Evolutionary conservation across 1,140 invertebrate species (phyloP).

Genomic region (Neelides sp.): DNA sequence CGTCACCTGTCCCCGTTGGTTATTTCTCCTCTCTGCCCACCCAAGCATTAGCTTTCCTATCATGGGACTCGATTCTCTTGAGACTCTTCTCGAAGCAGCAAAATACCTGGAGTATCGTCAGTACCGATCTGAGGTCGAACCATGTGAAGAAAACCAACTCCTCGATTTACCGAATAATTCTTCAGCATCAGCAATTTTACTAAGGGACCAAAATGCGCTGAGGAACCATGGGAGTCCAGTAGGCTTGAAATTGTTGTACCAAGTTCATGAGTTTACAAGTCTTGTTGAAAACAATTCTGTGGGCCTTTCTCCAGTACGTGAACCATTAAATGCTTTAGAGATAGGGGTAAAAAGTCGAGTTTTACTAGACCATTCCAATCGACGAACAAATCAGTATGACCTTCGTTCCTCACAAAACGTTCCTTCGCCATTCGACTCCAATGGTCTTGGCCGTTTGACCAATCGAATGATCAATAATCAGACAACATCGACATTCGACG

Average conservation of each 20-base stretch:
- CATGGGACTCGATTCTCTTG: conserved; percentile 73
- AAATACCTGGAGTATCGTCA: conserved; percentile 66
- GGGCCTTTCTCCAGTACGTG: conserved; percentile 29
- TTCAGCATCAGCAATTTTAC: conserved; percentile 16
- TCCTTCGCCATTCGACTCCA: conserved; percentile 27
- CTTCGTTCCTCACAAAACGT: no score
- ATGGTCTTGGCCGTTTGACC: conserved; percentile 30
- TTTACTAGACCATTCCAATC: conserved; percentile 28
- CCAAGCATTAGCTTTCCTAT: conserved; percentile 34
- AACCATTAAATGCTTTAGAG: conserved; percentile 29
- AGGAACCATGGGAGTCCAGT: conserved; percentile 23
- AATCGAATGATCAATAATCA: conserved; percentile 28
- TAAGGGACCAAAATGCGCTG: conserved; percentile 22
- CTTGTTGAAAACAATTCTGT: conserved; percentile 9
- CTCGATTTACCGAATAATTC: conserved; percentile 25
- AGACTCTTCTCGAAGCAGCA: conserved; percentile 68
- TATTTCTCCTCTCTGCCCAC: no score
- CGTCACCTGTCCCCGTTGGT: no score
- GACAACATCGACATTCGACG: conserved; percentile 4
- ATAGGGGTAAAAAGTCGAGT: no score
- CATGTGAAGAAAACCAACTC: conserved; percentile 38
- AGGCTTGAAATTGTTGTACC: conserved; percentile 22
- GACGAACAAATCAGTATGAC: conserved; percentile 18
- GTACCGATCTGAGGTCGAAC: conserved; percentile 46
- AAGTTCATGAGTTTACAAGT: conserved; percentile 12